Evolutionary conservation across 2,797 vertebrate genomes (phyloP).

Genomic region (Sebastes dallii): DNA sequence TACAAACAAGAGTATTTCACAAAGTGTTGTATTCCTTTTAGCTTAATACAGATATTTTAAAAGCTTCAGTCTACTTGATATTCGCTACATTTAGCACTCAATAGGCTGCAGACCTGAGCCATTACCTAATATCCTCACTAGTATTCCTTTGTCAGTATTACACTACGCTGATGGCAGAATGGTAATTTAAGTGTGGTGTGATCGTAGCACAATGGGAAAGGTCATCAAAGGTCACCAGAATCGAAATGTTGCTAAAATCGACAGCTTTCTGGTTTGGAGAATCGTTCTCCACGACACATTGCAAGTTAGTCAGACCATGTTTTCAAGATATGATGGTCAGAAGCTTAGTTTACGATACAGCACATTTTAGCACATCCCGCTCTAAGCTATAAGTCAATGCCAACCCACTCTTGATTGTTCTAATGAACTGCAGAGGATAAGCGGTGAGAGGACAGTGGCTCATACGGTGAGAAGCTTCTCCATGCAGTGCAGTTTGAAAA

Average conservation of each 20-base stretch:
- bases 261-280: background rate
- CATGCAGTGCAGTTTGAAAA: constrained; percentile 24
- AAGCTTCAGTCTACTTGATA: background rate
- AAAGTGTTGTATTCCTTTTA: background rate
- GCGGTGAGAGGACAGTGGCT: background rate
- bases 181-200: background rate
- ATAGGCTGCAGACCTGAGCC: background rate
- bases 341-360: background rate
- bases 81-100: background rate
- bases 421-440: background rate
- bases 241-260: background rate
- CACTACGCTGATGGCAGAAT: background rate
- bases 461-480: background rate
- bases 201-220: background rate
- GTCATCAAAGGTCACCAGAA: background rate
- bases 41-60: background rate
- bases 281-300: background rate
- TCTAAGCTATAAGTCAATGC: background rate
- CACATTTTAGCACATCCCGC: background rate
- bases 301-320: background rate
- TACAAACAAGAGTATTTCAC: background rate
- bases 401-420: background rate
- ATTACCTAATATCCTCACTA: background rate
- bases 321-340: background rate
- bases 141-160: background rate